phyloP scores from a whole-genome alignment of 2,113 vertebrate genomes.

The Myiozetetes cayanensis region DNA sequence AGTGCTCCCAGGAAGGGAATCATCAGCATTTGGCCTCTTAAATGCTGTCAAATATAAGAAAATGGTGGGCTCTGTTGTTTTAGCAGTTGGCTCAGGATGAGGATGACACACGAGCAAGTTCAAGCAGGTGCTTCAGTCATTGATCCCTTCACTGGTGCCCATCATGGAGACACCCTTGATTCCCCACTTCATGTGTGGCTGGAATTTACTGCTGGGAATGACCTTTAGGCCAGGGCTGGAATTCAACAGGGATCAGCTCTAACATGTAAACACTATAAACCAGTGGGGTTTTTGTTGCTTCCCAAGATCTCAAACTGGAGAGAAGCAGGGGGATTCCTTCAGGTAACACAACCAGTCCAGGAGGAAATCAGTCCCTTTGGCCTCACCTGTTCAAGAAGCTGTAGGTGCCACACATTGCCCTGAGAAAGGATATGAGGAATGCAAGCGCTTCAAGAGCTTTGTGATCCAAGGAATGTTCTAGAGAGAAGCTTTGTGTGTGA shows the following conservation, averaged over 20 bases:
- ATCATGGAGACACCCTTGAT: accelerated
- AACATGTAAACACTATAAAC: not conserved
- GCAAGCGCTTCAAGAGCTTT: not conserved
- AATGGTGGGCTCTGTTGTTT: not conserved
- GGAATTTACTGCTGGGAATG: not conserved
- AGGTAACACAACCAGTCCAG: accelerated
- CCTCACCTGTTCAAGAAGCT: not conserved
- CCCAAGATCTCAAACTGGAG: not conserved
- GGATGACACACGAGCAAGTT: not conserved
- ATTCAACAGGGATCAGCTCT: not conserved
- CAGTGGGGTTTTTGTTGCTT: not conserved
- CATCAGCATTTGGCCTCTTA: not conserved
- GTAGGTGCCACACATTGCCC: not conserved
- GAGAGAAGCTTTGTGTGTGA: not conserved
- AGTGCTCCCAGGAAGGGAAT: not conserved
- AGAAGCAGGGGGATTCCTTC: not conserved
- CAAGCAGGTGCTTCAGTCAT: not conserved
- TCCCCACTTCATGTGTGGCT: not conserved
- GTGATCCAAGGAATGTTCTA: not conserved
- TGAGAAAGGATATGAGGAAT: not conserved
- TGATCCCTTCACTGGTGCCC: not conserved
- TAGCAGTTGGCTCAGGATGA: not conserved
- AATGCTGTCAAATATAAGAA: accelerated
- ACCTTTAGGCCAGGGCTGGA: not conserved
- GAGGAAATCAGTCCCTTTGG: not conserved